Evolutionary conservation across 2,888 invertebrate species (phyloP).

Genomic region (Drosophila robusta): DNA sequence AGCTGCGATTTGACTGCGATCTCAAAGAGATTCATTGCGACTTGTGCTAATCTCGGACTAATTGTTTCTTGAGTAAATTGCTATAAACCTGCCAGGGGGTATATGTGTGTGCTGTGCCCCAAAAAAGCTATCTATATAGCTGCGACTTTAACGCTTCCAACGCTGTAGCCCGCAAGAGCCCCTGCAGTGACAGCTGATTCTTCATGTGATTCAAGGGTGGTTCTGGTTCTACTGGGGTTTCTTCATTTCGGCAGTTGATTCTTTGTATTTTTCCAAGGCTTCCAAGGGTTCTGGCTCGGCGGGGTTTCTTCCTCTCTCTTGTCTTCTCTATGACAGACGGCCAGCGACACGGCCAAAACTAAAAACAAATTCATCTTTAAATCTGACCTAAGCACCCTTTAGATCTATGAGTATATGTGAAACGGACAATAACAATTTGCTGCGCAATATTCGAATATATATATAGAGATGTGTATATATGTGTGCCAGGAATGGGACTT

Average conservation of each 20-base stretch:
- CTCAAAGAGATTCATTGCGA: conserved; percentile 1
- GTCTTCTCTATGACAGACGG: conserved; percentile 20
- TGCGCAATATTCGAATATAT: conserved; percentile 11
- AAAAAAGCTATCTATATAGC: background rate
- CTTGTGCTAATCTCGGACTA: too few relatives aligned
- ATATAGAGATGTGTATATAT: conserved; percentile 7
- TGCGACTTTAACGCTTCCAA: conserved; percentile 5
- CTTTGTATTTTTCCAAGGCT: background rate
- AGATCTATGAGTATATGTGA: background rate
- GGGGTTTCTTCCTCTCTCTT: background rate
- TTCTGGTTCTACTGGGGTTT: background rate
- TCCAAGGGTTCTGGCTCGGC: background rate
- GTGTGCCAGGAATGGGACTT: conserved; percentile 21
- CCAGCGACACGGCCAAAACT: conserved; percentile 33
- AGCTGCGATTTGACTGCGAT: conserved; percentile 1
- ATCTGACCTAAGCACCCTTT: background rate
- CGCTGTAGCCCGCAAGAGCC: conserved; percentile 2
- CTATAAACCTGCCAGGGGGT: background rate
- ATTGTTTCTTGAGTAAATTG: too few relatives aligned
- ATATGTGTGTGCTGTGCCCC: conserved; percentile 13
- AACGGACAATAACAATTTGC: background rate
- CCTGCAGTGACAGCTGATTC: conserved; percentile 8
- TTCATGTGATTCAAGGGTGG: background rate
- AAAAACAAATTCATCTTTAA: background rate
- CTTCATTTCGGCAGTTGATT: background rate